Evolutionary conservation across 2,888 invertebrate genomes (phyloP).

Genomic region (Hydriomena furcata): DNA sequence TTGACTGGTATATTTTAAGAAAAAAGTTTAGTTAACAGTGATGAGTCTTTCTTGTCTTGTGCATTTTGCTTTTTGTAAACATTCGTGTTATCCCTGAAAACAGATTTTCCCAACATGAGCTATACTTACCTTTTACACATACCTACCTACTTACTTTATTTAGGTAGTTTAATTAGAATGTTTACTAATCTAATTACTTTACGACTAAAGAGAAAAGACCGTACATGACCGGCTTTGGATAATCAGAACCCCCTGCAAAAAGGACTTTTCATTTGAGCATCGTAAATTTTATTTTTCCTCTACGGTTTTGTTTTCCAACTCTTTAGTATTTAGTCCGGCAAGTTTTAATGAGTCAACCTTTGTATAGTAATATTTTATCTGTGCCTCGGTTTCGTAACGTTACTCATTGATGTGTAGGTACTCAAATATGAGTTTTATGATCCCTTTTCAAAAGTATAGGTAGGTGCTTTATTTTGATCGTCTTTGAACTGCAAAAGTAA

Average conservation of each 20-base stretch:
- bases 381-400: conserved; percentile 28
- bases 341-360: conserved; percentile 44
- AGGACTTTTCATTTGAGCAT: conserved; percentile 47
- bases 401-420: conserved; percentile 23
- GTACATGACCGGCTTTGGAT: neutral
- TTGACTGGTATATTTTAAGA: too few relatives aligned
- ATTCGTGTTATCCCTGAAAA: too few relatives aligned
- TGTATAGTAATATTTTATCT: conserved; percentile 2
- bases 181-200: too few relatives aligned
- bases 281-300: conserved; percentile 44
- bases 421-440: conserved; percentile 25
- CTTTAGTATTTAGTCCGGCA: conserved; percentile 36
- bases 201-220: too few relatives aligned
- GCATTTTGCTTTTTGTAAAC: too few relatives aligned
- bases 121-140: too few relatives aligned
- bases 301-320: conserved; percentile 41
- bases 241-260: conserved; percentile 38
- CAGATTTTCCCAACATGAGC: too few relatives aligned
- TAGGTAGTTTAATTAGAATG: too few relatives aligned
- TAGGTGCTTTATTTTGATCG: conserved; percentile 15
- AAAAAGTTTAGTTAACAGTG: too few relatives aligned
- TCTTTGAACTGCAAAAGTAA: conserved; percentile 16
- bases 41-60: too few relatives aligned
- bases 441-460: conserved; percentile 20
- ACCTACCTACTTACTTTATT: too few relatives aligned